phyloP scores from a whole-genome alignment of 2,797 vertebrate species.

The Apodemus agrarius region DNA sequence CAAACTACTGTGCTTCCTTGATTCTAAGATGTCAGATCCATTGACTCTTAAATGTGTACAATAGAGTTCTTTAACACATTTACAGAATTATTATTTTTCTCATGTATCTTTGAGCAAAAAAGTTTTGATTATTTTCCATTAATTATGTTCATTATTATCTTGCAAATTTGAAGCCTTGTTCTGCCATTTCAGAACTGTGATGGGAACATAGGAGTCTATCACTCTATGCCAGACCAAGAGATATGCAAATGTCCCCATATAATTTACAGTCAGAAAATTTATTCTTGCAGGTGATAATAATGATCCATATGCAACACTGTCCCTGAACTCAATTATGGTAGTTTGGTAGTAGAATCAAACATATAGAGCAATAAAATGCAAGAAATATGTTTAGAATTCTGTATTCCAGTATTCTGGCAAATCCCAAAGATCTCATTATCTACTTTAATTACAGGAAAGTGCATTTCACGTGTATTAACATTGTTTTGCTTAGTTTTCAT shows the following conservation, averaged over 20 bases:
- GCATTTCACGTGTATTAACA: not conserved
- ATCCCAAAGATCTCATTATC: not conserved
- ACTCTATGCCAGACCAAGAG: not conserved
- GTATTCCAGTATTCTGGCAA: not conserved
- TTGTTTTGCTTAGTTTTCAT: not conserved
- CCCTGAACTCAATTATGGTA: not conserved
- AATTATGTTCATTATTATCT: not conserved
- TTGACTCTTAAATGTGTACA: not conserved
- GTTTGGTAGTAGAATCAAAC: not conserved
- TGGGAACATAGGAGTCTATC: not conserved
- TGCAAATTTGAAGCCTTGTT: not conserved
- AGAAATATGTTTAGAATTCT: not conserved
- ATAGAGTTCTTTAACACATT: not conserved
- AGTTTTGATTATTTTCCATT: not conserved
- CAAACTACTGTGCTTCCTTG: not conserved
- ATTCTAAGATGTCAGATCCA: not conserved
- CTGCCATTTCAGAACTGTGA: not conserved
- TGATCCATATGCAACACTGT: not conserved
- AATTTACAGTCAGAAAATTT: not conserved
- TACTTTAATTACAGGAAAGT: not conserved
- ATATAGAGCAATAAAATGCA: not conserved
- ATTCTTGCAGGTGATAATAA: not conserved
- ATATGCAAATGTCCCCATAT: not conserved
- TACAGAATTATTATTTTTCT: slow-evolving; percentile 7
- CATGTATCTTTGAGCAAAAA: not conserved